Percentiles rank a stretch among this genome's conserved stretches.
Evolutionary conservation across 2,797 vertebrate genomes (phyloP).

Genomic region (Gymnoscopelus microlampas): DNA sequence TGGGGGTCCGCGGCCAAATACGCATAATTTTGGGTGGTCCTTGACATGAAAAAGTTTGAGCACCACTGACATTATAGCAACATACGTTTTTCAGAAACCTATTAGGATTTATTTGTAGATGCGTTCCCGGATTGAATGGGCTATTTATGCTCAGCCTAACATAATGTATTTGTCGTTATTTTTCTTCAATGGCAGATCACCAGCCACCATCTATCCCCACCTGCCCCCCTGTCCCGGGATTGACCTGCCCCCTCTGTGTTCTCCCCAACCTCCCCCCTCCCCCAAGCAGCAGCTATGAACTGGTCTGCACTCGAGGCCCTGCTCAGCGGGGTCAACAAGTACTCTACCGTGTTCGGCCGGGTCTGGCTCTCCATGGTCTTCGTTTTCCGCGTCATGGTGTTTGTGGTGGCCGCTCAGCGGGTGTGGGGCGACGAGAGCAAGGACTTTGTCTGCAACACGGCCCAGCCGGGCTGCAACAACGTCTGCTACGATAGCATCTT

Average conservation of each 20-base stretch:
- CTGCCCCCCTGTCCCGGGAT: not conserved
- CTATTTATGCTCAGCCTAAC: not conserved
- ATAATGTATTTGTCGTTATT: conserved; percentile 4
- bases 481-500: conserved; percentile 91
- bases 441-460: conserved; percentile 92
- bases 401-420: conserved; percentile 86
- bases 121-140: no score
- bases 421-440: conserved; percentile 91
- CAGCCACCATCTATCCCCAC: not conserved
- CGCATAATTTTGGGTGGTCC: no score
- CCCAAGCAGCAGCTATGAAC: conserved; percentile 82
- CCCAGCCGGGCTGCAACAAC: conserved; percentile 89
- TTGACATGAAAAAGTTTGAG: no score
- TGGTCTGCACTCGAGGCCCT: conserved; percentile 84
- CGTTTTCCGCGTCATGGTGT: conserved; percentile 91
- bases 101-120: no score
- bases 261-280: conserved; percentile 7
- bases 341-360: conserved; percentile 91
- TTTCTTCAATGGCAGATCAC: conserved; percentile 12
- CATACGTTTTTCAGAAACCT: no score
- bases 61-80: no score
- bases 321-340: conserved; percentile 89
- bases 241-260: not conserved
- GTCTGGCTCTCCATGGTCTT: conserved; percentile 95
- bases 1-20: no score